Percentiles rank a stretch among this genome's conserved stretches.
phyloP scores from a whole-genome alignment of 2,113 vertebrate genomes.

The Oncorhynchus mykiss region DNA sequence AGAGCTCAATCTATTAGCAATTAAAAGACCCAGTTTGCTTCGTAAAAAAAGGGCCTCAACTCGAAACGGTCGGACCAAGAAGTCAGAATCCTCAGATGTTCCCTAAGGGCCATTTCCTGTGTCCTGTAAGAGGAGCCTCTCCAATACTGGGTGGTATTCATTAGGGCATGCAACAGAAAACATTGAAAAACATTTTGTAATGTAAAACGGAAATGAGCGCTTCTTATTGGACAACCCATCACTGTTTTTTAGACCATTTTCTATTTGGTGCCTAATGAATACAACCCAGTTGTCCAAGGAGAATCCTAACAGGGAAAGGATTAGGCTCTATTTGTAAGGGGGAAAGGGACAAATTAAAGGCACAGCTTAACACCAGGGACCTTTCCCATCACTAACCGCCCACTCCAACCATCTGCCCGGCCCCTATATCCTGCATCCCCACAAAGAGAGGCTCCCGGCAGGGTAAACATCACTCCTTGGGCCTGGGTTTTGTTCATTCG shows the following conservation, averaged over 20 bases:
- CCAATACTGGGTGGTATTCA: neutral
- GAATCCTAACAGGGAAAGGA: constrained; percentile 28
- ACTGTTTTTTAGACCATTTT: too few relatives aligned
- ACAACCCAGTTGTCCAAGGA: constrained; percentile 5
- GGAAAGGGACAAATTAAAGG: constrained; percentile 26
- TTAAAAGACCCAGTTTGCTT: constrained; percentile 3
- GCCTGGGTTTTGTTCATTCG: too few relatives aligned
- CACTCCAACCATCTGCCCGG: constrained; percentile 9
- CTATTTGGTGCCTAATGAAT: too few relatives aligned
- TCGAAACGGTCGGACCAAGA: neutral
- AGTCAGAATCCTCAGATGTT: neutral
- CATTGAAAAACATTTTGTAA: too few relatives aligned
- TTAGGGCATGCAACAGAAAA: too few relatives aligned
- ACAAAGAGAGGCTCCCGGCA: constrained; percentile 5
- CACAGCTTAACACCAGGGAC: constrained; percentile 25
- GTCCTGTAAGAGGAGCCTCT: constrained; percentile 30
- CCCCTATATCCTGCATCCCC: constrained; percentile 4
- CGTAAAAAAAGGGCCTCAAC: neutral
- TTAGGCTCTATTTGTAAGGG: constrained; percentile 21
- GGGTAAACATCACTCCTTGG: constrained; percentile 13
- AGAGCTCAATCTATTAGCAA: neutral
- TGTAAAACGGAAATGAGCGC: too few relatives aligned
- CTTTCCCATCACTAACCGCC: constrained; percentile 19
- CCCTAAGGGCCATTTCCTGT: neutral
- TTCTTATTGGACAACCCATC: too few relatives aligned